Percentiles rank a stretch among this genome's conserved stretches.
phyloP scores from a whole-genome alignment of 2,797 vertebrate genomes.

The Poecilia gillii region DNA sequence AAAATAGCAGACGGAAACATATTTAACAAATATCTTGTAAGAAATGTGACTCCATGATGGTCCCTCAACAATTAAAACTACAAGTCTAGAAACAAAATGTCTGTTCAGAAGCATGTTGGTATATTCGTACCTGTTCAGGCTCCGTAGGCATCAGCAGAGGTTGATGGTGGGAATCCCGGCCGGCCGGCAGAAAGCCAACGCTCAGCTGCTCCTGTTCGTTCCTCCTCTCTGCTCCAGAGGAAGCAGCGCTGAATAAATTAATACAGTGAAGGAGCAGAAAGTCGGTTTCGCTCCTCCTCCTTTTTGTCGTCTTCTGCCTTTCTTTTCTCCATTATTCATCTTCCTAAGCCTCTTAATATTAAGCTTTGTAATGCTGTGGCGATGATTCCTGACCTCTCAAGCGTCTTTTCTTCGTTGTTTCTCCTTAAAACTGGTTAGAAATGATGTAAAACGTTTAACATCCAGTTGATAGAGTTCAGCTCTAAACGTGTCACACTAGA shows the following conservation, averaged over 20 bases:
- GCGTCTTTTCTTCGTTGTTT: neutral
- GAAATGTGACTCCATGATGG: neutral
- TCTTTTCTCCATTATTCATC: conserved; percentile 10
- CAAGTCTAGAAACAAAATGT: neutral
- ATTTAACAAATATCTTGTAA: no score
- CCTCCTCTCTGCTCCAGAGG: conserved; percentile 13
- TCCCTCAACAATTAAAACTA: neutral
- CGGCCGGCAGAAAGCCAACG: neutral
- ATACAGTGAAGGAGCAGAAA: conserved; percentile 22
- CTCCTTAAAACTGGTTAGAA: neutral
- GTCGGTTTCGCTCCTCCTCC: conserved; percentile 4
- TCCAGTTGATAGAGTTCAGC: neutral
- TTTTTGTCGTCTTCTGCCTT: neutral
- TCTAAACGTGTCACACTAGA: neutral
- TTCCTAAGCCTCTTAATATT: neutral
- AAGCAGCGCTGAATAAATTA: conserved; percentile 57
- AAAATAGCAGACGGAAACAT: no score
- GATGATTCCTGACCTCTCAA: neutral
- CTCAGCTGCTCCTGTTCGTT: conserved; percentile 13
- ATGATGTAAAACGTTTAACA: neutral
- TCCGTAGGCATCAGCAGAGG: neutral
- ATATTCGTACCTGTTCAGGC: conserved; percentile 27
- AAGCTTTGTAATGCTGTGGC: neutral
- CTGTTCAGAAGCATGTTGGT: neutral
- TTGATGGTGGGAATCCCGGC: conserved; percentile 13